Evolutionary conservation across 1,140 invertebrate species (phyloP), one percentile per base, ranked within the genome.

Genomic region (Carposina sasakii): DNA sequence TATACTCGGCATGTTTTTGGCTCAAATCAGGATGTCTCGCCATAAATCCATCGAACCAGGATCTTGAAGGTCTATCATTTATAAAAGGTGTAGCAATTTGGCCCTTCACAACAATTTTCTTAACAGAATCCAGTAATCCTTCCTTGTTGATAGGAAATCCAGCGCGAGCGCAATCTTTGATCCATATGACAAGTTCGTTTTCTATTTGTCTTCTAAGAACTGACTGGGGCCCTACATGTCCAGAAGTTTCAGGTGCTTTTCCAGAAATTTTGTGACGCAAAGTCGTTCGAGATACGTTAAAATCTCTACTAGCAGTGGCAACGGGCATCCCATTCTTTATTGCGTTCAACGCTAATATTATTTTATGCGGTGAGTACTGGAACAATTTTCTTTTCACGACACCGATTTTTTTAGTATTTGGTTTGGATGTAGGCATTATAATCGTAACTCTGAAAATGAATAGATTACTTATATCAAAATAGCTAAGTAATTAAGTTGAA

Each of bases 231-330:
- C 50, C 42, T 23, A 52, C 42, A 52, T 52, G 42, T 31, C 43
- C 50, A 33, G 42, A 52, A 33, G 50, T 52, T 46, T 41, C 50
- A 41, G 49, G 49, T 30, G 49, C 41, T 52, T 40, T 37, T 40
- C 49, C 49, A 31, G 49, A 45, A 45, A 45, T 45, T 52, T 52
- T 52, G 22, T 50, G 49, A 26, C 42, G 49, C 39, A 41, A 49
- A 21, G 48, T 49, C 17, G 44, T 36, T 36, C 44, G 17, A 23
- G 46, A 36, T 48, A 39, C 34, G 3, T 48, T 39, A 30, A 39
- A 48, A 39, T 39, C 23, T 39, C 34, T 24, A 40, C 46, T 40
- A 33, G 20, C n/a, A 50, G 20, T n/a, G n/a, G n/a, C n/a, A n/a
- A n/a, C n/a, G n/a, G n/a, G n/a, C n/a, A n/a, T n/a, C n/a, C n/a